These are phyloP conservation scores for Pogona vitticeps DNA, from an alignment of 2,113 vertebrate genomes.

Conservation along the genomic window DNA sequence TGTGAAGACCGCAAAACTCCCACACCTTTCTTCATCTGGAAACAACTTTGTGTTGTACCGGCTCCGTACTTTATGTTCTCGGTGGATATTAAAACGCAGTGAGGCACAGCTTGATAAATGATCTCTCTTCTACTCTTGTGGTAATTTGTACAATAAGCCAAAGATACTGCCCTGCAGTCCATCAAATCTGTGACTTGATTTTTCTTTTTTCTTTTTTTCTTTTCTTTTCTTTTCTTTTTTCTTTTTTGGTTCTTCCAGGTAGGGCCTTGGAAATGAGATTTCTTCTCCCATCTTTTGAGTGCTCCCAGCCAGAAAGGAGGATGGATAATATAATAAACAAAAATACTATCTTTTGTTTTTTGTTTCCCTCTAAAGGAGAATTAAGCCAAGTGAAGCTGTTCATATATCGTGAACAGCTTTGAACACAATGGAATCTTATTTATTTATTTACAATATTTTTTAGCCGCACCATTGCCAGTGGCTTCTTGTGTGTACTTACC, in stretches of 20 bases:
- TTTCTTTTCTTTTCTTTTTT: too few relatives aligned
- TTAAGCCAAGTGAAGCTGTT: too few relatives aligned
- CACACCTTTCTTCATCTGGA: neutral
- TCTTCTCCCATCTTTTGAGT: conserved; percentile 57
- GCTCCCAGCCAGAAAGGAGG: conserved; percentile 55
- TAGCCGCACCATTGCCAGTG: too few relatives aligned
- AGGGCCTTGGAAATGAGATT: conserved; percentile 37
- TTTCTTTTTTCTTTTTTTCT: too few relatives aligned
- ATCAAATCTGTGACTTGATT: conserved; percentile 45
- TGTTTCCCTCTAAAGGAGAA: neutral
- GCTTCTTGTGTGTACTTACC: too few relatives aligned
- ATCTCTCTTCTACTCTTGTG: neutral
- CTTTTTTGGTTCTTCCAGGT: conserved; percentile 50
- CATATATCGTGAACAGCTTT: too few relatives aligned
- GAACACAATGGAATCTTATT: too few relatives aligned
- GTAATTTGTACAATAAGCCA: conserved; percentile 43
- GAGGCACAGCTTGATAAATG: conserved; percentile 32
- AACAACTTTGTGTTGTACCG: conserved; percentile 9
- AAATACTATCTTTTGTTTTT: conserved; percentile 13
- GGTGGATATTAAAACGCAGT: conserved; percentile 41
- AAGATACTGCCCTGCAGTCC: conserved; percentile 9
- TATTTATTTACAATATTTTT: too few relatives aligned
- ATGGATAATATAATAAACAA: conserved; percentile 36
- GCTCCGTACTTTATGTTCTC: conserved; percentile 21
- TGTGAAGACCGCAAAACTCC: neutral